Evolutionary conservation across 2,888 invertebrate genomes (phyloP).

Genomic region (Heterodera filipjevi): DNA sequence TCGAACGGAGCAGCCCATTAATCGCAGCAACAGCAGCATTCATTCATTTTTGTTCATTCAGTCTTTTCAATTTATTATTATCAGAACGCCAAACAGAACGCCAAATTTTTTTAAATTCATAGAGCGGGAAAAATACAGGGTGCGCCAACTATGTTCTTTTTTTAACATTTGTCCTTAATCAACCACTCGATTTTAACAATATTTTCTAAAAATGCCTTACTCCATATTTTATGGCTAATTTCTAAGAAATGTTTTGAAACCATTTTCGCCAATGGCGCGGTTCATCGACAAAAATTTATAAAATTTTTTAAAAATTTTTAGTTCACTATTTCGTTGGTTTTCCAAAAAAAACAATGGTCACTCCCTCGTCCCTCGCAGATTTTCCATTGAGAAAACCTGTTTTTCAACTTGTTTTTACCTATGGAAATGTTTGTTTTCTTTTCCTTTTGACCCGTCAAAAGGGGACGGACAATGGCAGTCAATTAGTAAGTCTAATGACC

Average conservation of each 20-base stretch:
- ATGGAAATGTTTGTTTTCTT: neutral
- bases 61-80: no score
- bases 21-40: neutral
- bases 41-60: neutral
- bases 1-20: neutral
- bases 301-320: neutral
- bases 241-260: no score
- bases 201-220: no score
- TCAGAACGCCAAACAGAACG: neutral
- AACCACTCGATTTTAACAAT: no score
- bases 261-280: no score
- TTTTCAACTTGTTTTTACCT: neutral
- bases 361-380: neutral
- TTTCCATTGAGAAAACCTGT: neutral
- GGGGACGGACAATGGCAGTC: no score
- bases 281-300: no score
- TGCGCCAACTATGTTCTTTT: no score
- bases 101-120: neutral
- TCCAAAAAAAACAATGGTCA: neutral
- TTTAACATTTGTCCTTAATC: no score
- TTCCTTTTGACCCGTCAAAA: neutral
- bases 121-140: no score
- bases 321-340: neutral
- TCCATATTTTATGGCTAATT: no score
- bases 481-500: neutral